Evolutionary conservation across 2,888 invertebrate genomes (phyloP).

Genomic region (Zygothrica quintamaculata): DNA sequence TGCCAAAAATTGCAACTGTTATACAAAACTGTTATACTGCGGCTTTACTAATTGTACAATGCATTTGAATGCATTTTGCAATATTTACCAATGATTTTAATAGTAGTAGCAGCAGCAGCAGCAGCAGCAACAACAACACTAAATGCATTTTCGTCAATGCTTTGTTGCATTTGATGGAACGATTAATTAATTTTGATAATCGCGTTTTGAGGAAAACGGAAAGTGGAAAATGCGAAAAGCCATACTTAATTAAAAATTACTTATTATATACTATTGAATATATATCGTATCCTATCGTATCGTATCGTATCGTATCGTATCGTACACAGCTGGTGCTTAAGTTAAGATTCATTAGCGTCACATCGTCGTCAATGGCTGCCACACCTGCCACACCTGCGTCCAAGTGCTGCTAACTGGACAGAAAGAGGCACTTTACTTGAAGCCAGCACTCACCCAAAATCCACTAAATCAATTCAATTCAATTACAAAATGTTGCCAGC

Average conservation of each 20-base stretch:
- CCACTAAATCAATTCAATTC: constrained; percentile 75
- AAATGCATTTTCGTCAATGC: constrained; percentile 21
- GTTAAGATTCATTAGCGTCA: constrained; percentile 61
- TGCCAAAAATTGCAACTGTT: constrained; percentile 16
- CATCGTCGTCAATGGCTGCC: constrained; percentile 49
- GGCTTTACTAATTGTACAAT: constrained; percentile 44
- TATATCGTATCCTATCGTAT: too few species aligned
- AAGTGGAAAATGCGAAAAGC: too few species aligned
- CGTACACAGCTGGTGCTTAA: too few species aligned
- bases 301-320: too few species aligned
- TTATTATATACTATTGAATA: too few species aligned
- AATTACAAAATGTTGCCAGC: constrained; percentile 63
- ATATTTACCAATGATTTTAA: constrained; percentile 19
- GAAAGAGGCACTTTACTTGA: constrained; percentile 11
- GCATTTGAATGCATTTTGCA: constrained; percentile 31
- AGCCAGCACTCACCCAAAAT: constrained; percentile 45
- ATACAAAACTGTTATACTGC: constrained; percentile 50
- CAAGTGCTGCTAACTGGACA: background rate
- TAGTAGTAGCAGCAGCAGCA: background rate
- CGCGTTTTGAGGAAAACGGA: constrained; percentile 12
- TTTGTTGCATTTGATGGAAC: constrained; percentile 29
- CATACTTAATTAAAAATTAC: too few species aligned
- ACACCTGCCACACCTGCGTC: constrained; percentile 1
- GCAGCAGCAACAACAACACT: background rate
- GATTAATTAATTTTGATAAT: constrained; percentile 71